phyloP scores from a whole-genome alignment of 2,888 invertebrate genomes.

The Peribatodes rhomboidaria region DNA sequence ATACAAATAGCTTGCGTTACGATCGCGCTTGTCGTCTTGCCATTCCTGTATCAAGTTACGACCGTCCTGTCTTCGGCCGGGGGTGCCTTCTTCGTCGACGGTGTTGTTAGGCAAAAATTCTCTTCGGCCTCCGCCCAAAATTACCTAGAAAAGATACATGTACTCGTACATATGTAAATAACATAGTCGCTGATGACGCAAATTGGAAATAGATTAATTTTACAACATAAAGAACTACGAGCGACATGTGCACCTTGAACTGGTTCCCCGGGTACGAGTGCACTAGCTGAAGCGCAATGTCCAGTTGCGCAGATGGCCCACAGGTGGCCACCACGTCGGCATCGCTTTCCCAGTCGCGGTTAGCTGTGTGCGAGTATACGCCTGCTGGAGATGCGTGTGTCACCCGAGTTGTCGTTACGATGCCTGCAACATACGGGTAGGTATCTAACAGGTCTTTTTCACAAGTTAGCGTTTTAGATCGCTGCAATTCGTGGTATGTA shows the following conservation, averaged over 20 bases:
- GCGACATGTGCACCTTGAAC: constrained; percentile 84
- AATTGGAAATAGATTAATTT: no score
- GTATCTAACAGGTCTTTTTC: no score
- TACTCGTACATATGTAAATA: no score
- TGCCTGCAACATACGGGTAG: constrained; percentile 65
- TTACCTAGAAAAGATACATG: constrained; percentile 82
- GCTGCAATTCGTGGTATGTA: constrained; percentile 38
- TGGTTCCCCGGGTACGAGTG: constrained; percentile 87
- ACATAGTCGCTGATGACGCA: no score
- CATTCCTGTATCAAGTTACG: constrained; percentile 89
- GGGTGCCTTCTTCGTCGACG: constrained; percentile 82
- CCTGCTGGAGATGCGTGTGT: constrained; percentile 93
- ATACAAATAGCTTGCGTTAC: constrained; percentile 75
- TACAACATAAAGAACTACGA: no score
- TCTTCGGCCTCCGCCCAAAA: constrained; percentile 90
- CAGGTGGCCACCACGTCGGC: constrained; percentile 72
- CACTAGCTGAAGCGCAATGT: constrained; percentile 90
- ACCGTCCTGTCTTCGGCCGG: constrained; percentile 85
- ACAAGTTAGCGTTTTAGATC: no score
- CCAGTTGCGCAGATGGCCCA: constrained; percentile 79
- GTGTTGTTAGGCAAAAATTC: constrained; percentile 87
- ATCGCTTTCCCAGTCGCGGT: constrained; percentile 92
- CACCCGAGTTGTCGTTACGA: constrained; percentile 92
- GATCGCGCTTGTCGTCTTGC: constrained; percentile 78
- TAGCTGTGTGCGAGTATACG: constrained; percentile 88